Evolutionary conservation across 92 coral and sea anemone species (phyloP), one percentile per base, ranked within the genome.

Genomic region (Virgularia gustaviana): DNA sequence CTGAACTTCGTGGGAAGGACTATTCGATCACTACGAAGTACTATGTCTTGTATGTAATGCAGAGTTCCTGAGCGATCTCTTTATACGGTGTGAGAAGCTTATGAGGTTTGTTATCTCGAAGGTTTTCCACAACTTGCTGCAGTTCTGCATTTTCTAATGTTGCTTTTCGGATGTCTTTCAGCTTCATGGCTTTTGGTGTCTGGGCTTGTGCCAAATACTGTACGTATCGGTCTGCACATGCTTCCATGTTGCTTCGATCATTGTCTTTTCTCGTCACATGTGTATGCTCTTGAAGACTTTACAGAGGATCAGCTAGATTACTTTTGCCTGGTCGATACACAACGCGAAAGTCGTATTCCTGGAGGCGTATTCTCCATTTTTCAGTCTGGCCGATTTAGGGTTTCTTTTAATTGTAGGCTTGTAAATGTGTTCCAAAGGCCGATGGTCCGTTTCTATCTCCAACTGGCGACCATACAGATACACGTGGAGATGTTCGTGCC

Each of bases 271-370:
- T n/a, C n/a, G n/a, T n/a, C n/a, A n/a, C n/a, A n/a, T 65, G 78
- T 19, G 63, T 20, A 15, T 52, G 66, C 33, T n/a, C 71, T 19
- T 73, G 79, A 11, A 71, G 58, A 27, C 74, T 51, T 31, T 78
- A 79, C 49, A 79, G 35, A 52, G 79, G 71, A 66, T 79, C 74
- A 2, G 84, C 84, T 19, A 78, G 73, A 58, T 83, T 83, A 16
- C 35, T 37, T 9, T 33, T 8, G 10, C 84, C 77, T 22, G 88
- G 88, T 42, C 74, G 60, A 28, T 83, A 78, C n/a, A 78, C 51
- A 20, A 78, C 83, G 22, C 16, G 52, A 25, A 85, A 80, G 76
- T 85, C 79, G 68, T 79, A 79, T 27, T 85, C 88, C 53, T 85
- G 85, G 20, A 80, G 79, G 22, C 83, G 51, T 12, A 85, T 33